Evolutionary conservation across 2,113 vertebrate genomes (phyloP).

Genomic region (Vimba vimba): DNA sequence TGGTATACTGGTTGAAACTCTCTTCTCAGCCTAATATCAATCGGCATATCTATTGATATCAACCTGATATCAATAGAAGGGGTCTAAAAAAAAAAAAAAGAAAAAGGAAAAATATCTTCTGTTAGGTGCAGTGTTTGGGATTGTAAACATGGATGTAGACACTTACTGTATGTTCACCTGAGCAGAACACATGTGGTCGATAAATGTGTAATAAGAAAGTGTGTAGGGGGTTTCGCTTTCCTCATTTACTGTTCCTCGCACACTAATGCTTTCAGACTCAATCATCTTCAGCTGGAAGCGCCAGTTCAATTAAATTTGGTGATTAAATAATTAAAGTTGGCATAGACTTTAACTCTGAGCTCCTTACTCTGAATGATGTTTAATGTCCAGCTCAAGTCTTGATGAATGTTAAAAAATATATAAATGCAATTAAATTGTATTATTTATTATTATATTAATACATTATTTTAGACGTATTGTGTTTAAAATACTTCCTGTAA

Average conservation of each 20-base stretch:
- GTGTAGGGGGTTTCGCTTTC: background rate
- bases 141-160: background rate
- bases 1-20: no score
- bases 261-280: constrained; percentile 46
- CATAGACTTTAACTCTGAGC: constrained; percentile 16
- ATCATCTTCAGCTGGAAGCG: background rate
- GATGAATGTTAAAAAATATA: background rate
- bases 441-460: no score
- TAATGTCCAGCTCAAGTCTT: background rate
- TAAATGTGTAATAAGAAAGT: constrained; percentile 25
- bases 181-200: background rate
- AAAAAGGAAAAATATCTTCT: no score
- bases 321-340: constrained; percentile 51
- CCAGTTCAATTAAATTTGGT: constrained; percentile 55
- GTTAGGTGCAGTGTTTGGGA: constrained; percentile 18
- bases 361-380: constrained; percentile 37
- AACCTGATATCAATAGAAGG: no score
- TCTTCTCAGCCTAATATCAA: no score
- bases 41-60: background rate
- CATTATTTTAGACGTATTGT: no score
- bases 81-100: no score
- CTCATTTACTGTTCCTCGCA: constrained; percentile 15
- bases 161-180: background rate
- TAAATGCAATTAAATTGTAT: no score
- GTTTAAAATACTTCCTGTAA: no score